Evolutionary conservation across 2,888 invertebrate genomes (phyloP).

Genomic region (Cancer borealis): DNA sequence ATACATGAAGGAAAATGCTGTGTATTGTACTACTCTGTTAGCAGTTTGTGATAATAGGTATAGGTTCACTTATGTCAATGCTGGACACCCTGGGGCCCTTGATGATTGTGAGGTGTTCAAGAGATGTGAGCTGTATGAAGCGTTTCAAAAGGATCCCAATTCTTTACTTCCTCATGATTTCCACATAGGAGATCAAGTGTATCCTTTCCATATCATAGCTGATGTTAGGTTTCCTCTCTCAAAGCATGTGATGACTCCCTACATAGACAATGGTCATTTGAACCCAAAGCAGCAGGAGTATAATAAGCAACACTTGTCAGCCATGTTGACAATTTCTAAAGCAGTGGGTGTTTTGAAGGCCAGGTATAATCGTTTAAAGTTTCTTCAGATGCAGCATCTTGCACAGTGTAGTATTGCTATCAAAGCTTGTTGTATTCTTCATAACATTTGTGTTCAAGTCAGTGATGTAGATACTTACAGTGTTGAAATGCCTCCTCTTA

Average conservation of each 20-base stretch:
- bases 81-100: constrained; percentile 63
- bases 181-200: neutral
- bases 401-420: constrained; percentile 67
- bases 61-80: constrained; percentile 62
- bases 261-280: constrained; percentile 45
- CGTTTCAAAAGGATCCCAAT: constrained; percentile 57
- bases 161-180: constrained; percentile 58
- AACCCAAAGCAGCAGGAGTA: constrained; percentile 38
- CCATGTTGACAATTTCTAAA: constrained; percentile 44
- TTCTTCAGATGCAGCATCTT: constrained; percentile 63
- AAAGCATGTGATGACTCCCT: constrained; percentile 63
- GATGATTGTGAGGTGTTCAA: constrained; percentile 57
- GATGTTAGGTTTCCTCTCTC: constrained; percentile 63
- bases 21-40: constrained; percentile 58
- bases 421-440: constrained; percentile 66
- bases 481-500: constrained; percentile 42
- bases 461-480: constrained; percentile 24
- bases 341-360: constrained; percentile 50
- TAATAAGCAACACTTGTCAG: constrained; percentile 50
- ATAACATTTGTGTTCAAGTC: constrained; percentile 58
- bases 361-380: constrained; percentile 53
- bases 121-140: constrained; percentile 61
- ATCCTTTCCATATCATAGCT: constrained; percentile 55
- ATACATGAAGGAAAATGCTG: constrained; percentile 61
- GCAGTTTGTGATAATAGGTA: constrained; percentile 62